phyloP scores from a whole-genome alignment of 2,888 invertebrate species.

The Pyrrhia umbra region DNA sequence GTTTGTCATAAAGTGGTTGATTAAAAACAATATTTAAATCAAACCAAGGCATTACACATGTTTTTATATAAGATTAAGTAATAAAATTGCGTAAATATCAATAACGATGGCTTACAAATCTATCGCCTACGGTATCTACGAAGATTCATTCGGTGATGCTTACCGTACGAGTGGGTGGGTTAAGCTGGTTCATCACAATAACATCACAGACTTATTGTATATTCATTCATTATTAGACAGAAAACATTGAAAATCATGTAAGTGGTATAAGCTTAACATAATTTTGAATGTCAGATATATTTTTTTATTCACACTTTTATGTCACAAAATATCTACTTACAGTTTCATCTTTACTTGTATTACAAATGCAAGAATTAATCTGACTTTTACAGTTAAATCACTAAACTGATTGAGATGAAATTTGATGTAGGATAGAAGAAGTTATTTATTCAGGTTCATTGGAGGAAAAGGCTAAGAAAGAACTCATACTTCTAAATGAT shows the following conservation, averaged over 20 bases:
- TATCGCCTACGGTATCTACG: constrained; percentile 32
- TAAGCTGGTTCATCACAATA: constrained; percentile 11
- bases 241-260: constrained; percentile 19
- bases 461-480: no score
- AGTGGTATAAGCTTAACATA: neutral
- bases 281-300: neutral
- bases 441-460: no score
- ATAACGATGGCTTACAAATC: constrained; percentile 22
- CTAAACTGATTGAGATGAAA: no score
- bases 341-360: no score
- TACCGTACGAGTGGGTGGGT: constrained; percentile 44
- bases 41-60: neutral
- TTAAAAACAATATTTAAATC: no score
- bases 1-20: no score
- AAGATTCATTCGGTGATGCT: constrained; percentile 29
- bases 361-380: no score
- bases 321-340: no score
- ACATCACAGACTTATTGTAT: constrained; percentile 5
- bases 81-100: constrained; percentile 29
- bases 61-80: constrained; percentile 16
- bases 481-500: no score
- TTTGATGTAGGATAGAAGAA: no score
- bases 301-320: no score
- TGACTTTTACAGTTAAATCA: no score
- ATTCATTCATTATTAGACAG: neutral